phyloP scores from a whole-genome alignment of 2,888 invertebrate genomes.

The Caenorhabditis auriculariae region DNA sequence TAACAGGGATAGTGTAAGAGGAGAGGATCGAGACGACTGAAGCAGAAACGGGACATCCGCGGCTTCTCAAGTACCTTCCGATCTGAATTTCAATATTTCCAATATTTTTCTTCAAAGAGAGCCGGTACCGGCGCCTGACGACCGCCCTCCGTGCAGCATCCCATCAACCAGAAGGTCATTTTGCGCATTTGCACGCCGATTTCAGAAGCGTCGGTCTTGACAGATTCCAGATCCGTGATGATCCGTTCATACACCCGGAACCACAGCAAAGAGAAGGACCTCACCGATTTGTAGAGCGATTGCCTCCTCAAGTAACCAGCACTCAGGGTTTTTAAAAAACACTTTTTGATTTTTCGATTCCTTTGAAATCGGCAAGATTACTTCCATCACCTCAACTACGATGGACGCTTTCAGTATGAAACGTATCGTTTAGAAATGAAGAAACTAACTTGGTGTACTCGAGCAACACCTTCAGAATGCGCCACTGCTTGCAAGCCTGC shows the following conservation, averaged over 20 bases:
- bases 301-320: too few relatives aligned
- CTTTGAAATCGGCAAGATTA: too few relatives aligned
- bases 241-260: slow-evolving; percentile 25
- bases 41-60: slow-evolving; percentile 16
- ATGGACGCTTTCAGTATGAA: too few relatives aligned
- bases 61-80: too few relatives aligned
- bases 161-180: slow-evolving; percentile 24
- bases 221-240: too few relatives aligned
- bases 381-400: too few relatives aligned
- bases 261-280: slow-evolving; percentile 21
- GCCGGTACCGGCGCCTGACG: slow-evolving; percentile 10
- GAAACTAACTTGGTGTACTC: background rate
- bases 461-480: slow-evolving; percentile 6
- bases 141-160: slow-evolving; percentile 20
- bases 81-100: too few relatives aligned
- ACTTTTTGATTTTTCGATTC: too few relatives aligned
- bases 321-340: too few relatives aligned
- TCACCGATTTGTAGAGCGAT: too few relatives aligned
- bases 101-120: slow-evolving; percentile 15
- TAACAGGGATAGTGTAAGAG: slow-evolving; percentile 10
- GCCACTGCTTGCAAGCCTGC: slow-evolving; percentile 20
- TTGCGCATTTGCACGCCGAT: slow-evolving; percentile 17
- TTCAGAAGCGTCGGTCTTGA: too few relatives aligned
- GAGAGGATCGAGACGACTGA: slow-evolving; percentile 17
- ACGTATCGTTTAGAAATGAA: too few relatives aligned